phyloP scores from a whole-genome alignment of 1,140 invertebrate genomes.

The Coenobita brevimanus region DNA sequence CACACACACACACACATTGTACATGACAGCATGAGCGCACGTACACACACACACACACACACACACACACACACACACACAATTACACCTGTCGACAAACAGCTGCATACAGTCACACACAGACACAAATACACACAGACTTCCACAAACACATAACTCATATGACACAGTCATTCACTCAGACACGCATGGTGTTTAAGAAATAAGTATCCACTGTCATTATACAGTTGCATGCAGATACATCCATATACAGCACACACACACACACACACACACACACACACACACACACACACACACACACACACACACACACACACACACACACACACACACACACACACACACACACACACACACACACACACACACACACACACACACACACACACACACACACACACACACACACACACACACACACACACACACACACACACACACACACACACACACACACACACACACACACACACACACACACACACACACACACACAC shows the following conservation, averaged over 20 bases:
- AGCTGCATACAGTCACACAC: conserved; percentile 1
- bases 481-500: neutral
- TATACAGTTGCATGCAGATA: neutral
- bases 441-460: conserved; percentile 34
- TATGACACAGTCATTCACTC: conserved; percentile 14
- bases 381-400: conserved; percentile 27
- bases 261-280: conserved; percentile 22
- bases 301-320: conserved; percentile 33
- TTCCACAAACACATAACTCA: conserved; percentile 17
- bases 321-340: conserved; percentile 34
- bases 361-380: conserved; percentile 31
- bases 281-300: conserved; percentile 37
- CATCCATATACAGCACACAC: neutral
- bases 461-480: conserved; percentile 34
- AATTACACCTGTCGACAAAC: neutral
- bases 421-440: conserved; percentile 32
- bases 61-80: no score
- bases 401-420: conserved; percentile 36
- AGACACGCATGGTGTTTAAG: conserved; percentile 19
- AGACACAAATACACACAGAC: conserved; percentile 29
- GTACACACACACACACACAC: no score
- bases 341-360: conserved; percentile 34
- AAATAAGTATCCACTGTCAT: neutral
- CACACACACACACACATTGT: no score
- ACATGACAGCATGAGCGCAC: no score